Base-by-base conservation (phyloP, 53 echinoderm and acorn worm genomes). In the Hippasteria phrygiana region DNA sequence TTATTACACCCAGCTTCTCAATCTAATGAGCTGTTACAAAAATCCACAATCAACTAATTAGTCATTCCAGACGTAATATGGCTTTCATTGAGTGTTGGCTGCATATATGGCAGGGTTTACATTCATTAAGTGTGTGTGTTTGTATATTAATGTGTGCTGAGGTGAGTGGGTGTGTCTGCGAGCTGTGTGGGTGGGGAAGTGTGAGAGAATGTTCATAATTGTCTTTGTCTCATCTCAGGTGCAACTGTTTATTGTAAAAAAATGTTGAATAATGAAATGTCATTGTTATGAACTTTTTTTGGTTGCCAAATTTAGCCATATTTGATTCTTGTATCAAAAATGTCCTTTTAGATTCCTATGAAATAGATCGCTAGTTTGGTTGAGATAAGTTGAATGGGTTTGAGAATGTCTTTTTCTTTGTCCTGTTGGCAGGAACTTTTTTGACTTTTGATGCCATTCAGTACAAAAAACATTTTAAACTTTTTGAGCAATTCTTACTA, bases 161-260 rank as follows among this genome's bases (percentile, higher is more conserved):
- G 16, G 69, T 35, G 69, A 26, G 69, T 67, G 69, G 35, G 69
- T 2, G 2, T 33, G 69, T 67, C 34, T 36, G 10, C 17, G 69
- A 24, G 34, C 55, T 40, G 45, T 87, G 87, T 27, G 54, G 3
- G 62, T 73, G 73, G 12, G 73, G 24, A 51, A 18, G n/a, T 39
- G 59, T 1, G 18, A 36, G 59, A 59, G 88, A 62, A 38, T 79
- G 78, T 87, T 78, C 56, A 40, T 91, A 75, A 59, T 84, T 75
- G 74, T 91, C 80, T 91, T 74, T 74, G 74, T 87, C 73, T 87
- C 75, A 62, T 84, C 75, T 87, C 88, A 87, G 75, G 75, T 87
- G 74, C 75, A 74, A 75, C 59, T 74, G 88, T 87, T 87, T 43
- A 74, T 74, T 87, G 88, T 75, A 85, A 85, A 75, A 75, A 75